Evolutionary conservation across 2,113 vertebrate genomes (phyloP), one percentile per base, ranked within the genome.

Genomic region (Eclectus roratus): DNA sequence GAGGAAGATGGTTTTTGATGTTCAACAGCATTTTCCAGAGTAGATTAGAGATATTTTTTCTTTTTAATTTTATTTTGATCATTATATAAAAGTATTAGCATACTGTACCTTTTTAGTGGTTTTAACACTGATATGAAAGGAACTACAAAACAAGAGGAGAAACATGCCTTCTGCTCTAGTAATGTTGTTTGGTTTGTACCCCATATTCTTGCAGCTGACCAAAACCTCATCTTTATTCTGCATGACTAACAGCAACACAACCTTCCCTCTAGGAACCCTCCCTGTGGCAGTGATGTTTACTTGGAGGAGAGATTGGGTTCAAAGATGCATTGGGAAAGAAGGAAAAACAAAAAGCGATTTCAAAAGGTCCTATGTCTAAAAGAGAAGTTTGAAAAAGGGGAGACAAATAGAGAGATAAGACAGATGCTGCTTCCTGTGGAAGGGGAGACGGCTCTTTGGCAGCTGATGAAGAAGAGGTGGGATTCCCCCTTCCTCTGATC

Each of bases 351-450:
- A 49, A 61, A 46, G 83, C 0, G 0, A 9, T 93, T 92, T 96
- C 80, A 89, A 95, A 95, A 73, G 53, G 52, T 37, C 49, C 55
- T 23, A 6, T 0, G 39, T 29, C 61, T 66, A 17, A 87, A 91
- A 85, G 68, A 61, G 24, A 69, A 63, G 7, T 28, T 73, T 80
- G 2, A 11, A 47, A 71, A 73, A 44, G 50, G 53, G 50, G 93
- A 74, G 87, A 56, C 71, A 84, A 93, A 65, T 80, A 69, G 79
- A 82, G 82, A 95, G 84, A 93, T 88, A 93, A 96, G 95, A 91
- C 96, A 96, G 94, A 97, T 91, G 95, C 89, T 74, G 77, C 15
- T 96, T 97, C 96, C 96, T 86, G 84, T 80, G 94, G 88, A 91
- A 92, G 18, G 63, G 71, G 79, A 95, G 91, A 85, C 4, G 7